Evolutionary conservation across 2,113 vertebrate genomes (phyloP), one percentile per base, ranked within the genome.

Genomic region (Panurus biarmicus): DNA sequence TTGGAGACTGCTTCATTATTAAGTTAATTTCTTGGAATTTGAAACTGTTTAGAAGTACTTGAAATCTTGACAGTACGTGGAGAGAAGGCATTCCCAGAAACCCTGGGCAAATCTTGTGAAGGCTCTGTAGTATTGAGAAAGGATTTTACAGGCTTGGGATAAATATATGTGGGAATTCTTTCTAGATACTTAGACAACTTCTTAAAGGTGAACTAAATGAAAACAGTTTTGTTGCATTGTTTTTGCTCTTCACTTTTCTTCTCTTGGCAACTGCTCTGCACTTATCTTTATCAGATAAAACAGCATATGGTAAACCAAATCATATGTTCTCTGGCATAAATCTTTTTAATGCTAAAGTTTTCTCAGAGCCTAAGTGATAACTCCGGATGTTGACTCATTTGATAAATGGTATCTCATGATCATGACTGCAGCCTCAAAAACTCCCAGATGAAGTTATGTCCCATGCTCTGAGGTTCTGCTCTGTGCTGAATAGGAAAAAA

Each of bases 311-410:
- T 73, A 93, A 96, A 91, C 19, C 24, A 88, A 83, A 91, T 94
- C 58, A 53, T 87, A 91, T 62, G 67, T 42, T 87, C 78, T 87
- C 67, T 76, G 67, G 16, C 62, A 66, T 91, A 91, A 95, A 87
- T 58, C 75, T 66, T 95, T 54, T 58, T 80, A 85, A 93, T 90
- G 62, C 35, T 83, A 35, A 82, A 85, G 24, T 85, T 82, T 96
- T 95, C 90, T 95, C 64, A 80, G 67, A 76, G 29, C 50, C 62
- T 87, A 70, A 87, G n/a, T 54, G 82, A 70, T 90, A 70, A 83
- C 71, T 90, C 78, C 6, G 23, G 92, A 94, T 91, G 87, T 90
- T 96, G 95, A 93, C 85, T 95, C 93, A 91, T 80, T 85, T 96
- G 90, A 91, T 93, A 69, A 94, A 95, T 93, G 66, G 14, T 73